A percentile compares a stretch with the other conserved stretches of the same genome.
phyloP scores from a whole-genome alignment of 2,113 vertebrate species.

The Gasterosteus aculeatus region DNA sequence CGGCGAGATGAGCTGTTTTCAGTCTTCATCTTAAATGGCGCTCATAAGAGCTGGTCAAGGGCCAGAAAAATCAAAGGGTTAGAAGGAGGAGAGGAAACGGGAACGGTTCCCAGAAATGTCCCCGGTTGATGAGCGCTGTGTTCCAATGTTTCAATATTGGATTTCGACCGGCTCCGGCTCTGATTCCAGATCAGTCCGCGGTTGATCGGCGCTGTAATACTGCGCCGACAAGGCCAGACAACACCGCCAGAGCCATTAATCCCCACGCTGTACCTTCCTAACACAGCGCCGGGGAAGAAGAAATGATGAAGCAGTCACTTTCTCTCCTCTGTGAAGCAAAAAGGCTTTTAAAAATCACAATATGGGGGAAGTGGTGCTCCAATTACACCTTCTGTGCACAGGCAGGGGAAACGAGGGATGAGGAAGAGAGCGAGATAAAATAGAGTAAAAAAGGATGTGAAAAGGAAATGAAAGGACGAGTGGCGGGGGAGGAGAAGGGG shows the following conservation, averaged over 20 bases:
- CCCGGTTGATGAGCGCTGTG: slow-evolving; percentile 57
- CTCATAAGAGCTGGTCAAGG: slow-evolving; percentile 53
- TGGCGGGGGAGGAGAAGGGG: slow-evolving; percentile 53
- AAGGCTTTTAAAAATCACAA: slow-evolving; percentile 77
- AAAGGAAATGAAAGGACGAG: slow-evolving; percentile 64
- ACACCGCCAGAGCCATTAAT: slow-evolving; percentile 72
- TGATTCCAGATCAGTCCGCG: slow-evolving; percentile 67
- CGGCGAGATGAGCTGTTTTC: slow-evolving; percentile 52
- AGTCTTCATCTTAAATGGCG: slow-evolving; percentile 56
- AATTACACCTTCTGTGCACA: slow-evolving; percentile 72
- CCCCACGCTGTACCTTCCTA: slow-evolving; percentile 72
- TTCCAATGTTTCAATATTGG: slow-evolving; percentile 60
- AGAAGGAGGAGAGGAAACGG: slow-evolving; percentile 43
- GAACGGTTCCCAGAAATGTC: slow-evolving; percentile 68
- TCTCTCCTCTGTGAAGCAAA: slow-evolving; percentile 63
- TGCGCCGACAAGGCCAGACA: slow-evolving; percentile 54
- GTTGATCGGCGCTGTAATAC: slow-evolving; percentile 53
- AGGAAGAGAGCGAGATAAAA: slow-evolving; percentile 31
- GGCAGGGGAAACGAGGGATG: slow-evolving; percentile 36
- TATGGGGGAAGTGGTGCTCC: slow-evolving; percentile 71
- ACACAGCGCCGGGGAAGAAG: slow-evolving; percentile 77
- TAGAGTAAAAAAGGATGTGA: slow-evolving; percentile 39
- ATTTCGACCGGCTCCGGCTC: slow-evolving; percentile 57
- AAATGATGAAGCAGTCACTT: slow-evolving; percentile 78
- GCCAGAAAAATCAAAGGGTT: slow-evolving; percentile 62